Evolutionary conservation across 2,113 vertebrate genomes (phyloP).

Genomic region (Leptobrachium ailaonicum): DNA sequence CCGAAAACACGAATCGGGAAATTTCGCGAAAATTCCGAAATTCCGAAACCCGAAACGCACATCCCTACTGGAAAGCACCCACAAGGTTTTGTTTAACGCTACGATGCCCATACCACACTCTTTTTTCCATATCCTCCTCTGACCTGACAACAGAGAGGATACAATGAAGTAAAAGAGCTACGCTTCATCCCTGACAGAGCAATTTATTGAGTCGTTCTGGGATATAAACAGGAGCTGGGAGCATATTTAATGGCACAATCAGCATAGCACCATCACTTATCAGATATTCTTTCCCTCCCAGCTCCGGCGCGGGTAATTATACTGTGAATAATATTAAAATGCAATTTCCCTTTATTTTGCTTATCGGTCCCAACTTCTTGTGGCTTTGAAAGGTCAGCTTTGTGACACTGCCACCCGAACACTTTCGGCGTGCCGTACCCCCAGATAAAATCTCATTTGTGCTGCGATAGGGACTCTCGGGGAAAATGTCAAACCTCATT

Average conservation of each 20-base stretch:
- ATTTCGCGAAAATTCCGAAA: no score
- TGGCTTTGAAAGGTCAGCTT: neutral
- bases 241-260: neutral
- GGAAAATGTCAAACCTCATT: conserved; percentile 6
- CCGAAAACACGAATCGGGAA: no score
- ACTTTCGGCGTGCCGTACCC: neutral
- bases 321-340: neutral
- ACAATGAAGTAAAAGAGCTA: no score
- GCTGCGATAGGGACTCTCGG: neutral
- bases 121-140: no score
- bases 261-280: neutral
- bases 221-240: no score
- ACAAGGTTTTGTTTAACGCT: no score
- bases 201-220: no score
- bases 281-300: neutral
- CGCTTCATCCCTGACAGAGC: no score
- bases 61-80: no score
- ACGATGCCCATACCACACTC: no score
- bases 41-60: no score
- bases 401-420: neutral
- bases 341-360: neutral
- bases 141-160: no score
- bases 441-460: conserved; percentile 3
- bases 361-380: neutral
- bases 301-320: neutral